Percentiles rank a stretch among this genome's conserved stretches.
phyloP scores from a whole-genome alignment of 2,797 vertebrate genomes.

The Danio choprae region DNA sequence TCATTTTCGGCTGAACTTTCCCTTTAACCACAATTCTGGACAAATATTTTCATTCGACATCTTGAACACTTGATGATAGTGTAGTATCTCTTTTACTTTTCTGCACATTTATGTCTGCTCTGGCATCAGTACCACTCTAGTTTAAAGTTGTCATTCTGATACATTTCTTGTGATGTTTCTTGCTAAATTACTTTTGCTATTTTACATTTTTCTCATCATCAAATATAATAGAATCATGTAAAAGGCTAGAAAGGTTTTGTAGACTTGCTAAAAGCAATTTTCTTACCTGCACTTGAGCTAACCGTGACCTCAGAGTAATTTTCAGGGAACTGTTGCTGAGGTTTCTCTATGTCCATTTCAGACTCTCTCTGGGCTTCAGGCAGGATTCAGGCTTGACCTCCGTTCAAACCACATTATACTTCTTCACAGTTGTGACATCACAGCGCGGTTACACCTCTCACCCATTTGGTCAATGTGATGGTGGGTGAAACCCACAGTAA shows the following conservation, averaged over 20 bases:
- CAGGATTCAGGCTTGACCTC: slow-evolving; percentile 51
- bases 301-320: slow-evolving; percentile 76
- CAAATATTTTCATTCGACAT: no score
- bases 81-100: background rate
- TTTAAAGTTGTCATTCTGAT: background rate
- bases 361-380: slow-evolving; percentile 71
- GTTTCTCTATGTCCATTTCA: slow-evolving; percentile 63
- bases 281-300: slow-evolving; percentile 81
- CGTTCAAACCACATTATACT: slow-evolving; percentile 39
- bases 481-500: background rate
- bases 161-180: background rate
- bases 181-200: background rate
- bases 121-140: background rate
- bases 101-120: background rate
- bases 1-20: no score
- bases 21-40: no score
- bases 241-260: background rate
- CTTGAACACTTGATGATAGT: background rate
- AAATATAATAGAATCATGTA: background rate
- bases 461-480: slow-evolving; percentile 14
- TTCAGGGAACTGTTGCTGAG: slow-evolving; percentile 69
- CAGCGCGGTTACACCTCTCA: slow-evolving; percentile 52
- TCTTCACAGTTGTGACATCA: slow-evolving; percentile 64
- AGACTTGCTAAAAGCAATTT: background rate
- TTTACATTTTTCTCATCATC: background rate